These are phyloP conservation scores for Okamejei kenojei DNA, from an alignment of 2,797 vertebrate genomes.

Conservation along the genomic window DNA sequence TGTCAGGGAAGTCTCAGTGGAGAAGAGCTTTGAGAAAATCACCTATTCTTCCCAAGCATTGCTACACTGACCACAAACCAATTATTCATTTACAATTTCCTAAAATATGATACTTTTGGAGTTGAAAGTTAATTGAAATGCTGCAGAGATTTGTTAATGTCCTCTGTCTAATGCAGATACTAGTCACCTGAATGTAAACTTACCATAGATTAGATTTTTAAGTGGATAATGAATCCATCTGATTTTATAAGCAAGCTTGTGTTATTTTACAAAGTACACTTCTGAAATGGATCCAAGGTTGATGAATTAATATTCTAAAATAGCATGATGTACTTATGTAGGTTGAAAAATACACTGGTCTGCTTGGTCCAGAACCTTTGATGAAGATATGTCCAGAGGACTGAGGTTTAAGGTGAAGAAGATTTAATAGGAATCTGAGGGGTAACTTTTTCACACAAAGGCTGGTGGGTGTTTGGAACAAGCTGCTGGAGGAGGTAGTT, in stretches of 20 bases:
- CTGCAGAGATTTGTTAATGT: background rate
- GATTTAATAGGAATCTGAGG: no score
- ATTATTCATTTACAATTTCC: background rate
- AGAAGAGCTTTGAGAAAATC: background rate
- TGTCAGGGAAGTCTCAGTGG: background rate
- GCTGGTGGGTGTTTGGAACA: no score
- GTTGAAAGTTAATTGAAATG: background rate
- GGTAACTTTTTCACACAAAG: no score
- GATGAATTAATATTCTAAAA: background rate
- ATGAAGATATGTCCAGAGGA: no score
- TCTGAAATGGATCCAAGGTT: background rate
- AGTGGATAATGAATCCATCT: background rate
- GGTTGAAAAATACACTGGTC: no score
- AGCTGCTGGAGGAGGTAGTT: no score
- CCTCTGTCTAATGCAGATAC: background rate
- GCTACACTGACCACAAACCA: background rate
- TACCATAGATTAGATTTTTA: background rate
- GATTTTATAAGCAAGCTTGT: background rate
- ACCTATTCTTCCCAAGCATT: background rate
- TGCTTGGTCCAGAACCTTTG: no score
- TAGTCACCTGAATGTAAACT: background rate
- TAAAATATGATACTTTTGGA: background rate
- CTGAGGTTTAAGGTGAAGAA: no score
- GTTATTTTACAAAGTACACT: background rate
- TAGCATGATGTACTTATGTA: background rate